Evolutionary conservation across 1,140 invertebrate genomes (phyloP).

Genomic region (Lordiphosa clarofinis): DNA sequence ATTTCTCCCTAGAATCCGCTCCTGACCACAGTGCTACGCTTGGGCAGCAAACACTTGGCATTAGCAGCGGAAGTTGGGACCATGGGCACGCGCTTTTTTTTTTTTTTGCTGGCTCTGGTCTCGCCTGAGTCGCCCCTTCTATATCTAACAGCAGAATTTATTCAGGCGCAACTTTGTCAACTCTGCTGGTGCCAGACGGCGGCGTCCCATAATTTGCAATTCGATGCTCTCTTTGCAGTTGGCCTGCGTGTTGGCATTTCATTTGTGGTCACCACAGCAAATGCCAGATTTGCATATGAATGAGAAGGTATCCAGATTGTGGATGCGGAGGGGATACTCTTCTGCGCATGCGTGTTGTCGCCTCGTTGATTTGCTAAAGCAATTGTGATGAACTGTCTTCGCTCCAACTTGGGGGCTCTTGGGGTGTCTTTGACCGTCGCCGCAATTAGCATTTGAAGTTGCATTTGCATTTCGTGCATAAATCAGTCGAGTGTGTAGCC

Average conservation of each 20-base stretch:
- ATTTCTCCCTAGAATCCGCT: conserved; percentile 25
- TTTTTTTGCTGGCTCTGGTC: conserved; percentile 10
- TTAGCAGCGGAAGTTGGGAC: conserved; percentile 56
- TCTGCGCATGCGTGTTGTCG: conserved; percentile 44
- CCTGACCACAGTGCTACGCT: conserved; percentile 60
- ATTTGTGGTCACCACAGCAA: conserved; percentile 57
- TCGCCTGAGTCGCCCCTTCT: conserved; percentile 25
- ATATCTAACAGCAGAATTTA: conserved; percentile 44
- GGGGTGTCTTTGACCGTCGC: conserved; percentile 67
- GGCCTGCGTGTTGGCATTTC: conserved; percentile 76
- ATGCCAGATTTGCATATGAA: conserved; percentile 72
- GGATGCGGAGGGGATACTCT: conserved; percentile 26
- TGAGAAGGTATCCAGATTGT: conserved; percentile 27
- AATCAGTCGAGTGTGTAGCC: conserved; percentile 39
- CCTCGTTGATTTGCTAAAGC: conserved; percentile 56
- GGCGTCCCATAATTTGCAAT: conserved; percentile 63
- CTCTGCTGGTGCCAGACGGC: conserved; percentile 12
- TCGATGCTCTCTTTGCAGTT: conserved; percentile 74
- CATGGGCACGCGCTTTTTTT: conserved; percentile 59
- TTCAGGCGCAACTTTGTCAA: conserved; percentile 53
- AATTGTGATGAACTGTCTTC: conserved; percentile 70
- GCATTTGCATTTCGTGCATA: conserved; percentile 72
- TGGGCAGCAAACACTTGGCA: conserved; percentile 43
- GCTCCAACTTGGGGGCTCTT: conserved; percentile 13
- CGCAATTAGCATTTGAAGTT: conserved; percentile 78